phyloP scores from a whole-genome alignment of 1,140 invertebrate genomes.

The Asbolus verrucosus region DNA sequence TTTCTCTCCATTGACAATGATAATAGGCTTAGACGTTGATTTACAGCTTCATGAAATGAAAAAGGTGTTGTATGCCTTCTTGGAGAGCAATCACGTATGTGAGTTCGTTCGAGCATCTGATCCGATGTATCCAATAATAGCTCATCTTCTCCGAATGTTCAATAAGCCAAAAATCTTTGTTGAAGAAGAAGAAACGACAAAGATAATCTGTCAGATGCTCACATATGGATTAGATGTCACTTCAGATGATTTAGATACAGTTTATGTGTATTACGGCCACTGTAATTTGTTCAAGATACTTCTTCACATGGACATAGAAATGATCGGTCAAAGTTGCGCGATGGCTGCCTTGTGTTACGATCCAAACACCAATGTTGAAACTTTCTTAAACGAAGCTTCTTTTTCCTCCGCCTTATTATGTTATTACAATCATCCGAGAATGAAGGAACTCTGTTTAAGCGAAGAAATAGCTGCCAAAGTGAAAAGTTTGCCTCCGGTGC shows the following conservation, averaged over 20 bases:
- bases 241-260: constrained; percentile 1
- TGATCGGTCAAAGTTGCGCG: neutral
- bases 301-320: constrained; percentile 1
- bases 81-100: neutral
- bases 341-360: constrained; percentile 7
- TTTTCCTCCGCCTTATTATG: no score
- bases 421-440: constrained; percentile 12
- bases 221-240: neutral
- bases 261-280: neutral
- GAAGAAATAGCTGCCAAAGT: neutral
- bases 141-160: no score
- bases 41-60: neutral
- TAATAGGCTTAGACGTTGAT: neutral
- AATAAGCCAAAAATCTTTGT: no score
- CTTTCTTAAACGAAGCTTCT: neutral
- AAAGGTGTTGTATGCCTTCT: neutral
- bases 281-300: constrained; percentile 9
- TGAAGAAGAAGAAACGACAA: neutral
- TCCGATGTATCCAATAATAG: no score
- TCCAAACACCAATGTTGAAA: neutral
- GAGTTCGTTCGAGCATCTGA: neutral
- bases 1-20: neutral
- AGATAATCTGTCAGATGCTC: constrained; percentile 4
- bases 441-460: neutral
- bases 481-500: constrained; percentile 2